phyloP scores from a whole-genome alignment of 1,140 invertebrate genomes.

The Bombyx mandarina region DNA sequence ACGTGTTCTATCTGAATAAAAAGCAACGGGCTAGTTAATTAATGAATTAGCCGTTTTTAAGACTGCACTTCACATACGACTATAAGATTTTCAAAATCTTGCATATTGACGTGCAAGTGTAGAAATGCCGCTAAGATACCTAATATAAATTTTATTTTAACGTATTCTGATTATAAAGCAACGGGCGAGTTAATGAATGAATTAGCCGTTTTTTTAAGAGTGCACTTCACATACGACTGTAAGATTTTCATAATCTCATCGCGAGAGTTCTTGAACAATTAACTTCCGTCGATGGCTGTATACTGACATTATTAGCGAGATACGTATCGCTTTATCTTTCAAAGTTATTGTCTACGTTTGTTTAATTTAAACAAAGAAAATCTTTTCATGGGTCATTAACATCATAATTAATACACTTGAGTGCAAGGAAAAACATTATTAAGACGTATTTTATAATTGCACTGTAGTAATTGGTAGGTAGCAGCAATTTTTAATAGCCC shows the following conservation, averaged over 20 bases:
- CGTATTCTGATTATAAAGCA: conserved; percentile 28
- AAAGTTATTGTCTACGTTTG: conserved; percentile 7
- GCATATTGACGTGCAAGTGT: too few relatives aligned
- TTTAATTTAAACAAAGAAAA: conserved; percentile 1
- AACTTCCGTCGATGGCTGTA: conserved; percentile 40
- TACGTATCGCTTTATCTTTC: conserved; percentile 29
- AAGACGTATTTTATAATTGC: too few relatives aligned
- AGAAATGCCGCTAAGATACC: too few relatives aligned
- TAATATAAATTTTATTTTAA: conserved; percentile 18
- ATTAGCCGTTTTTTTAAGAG: conserved; percentile 5
- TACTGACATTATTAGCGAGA: conserved; percentile 35
- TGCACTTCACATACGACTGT: conserved; percentile 37
- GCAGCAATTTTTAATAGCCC: too few relatives aligned
- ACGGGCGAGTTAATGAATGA: conserved; percentile 9
- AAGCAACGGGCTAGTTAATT: too few relatives aligned
- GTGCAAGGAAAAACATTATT: too few relatives aligned
- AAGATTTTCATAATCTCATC: conserved; percentile 38
- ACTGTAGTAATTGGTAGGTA: too few relatives aligned
- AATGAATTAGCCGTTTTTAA: too few relatives aligned
- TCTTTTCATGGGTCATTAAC: background rate
- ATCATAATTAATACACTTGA: background rate
- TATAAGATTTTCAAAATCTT: too few relatives aligned
- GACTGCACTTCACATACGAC: too few relatives aligned
- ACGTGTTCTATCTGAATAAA: too few relatives aligned
- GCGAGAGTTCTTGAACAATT: conserved; percentile 30